phyloP scores from a whole-genome alignment of 1,140 invertebrate species.

The Euglossa dilemma region DNA sequence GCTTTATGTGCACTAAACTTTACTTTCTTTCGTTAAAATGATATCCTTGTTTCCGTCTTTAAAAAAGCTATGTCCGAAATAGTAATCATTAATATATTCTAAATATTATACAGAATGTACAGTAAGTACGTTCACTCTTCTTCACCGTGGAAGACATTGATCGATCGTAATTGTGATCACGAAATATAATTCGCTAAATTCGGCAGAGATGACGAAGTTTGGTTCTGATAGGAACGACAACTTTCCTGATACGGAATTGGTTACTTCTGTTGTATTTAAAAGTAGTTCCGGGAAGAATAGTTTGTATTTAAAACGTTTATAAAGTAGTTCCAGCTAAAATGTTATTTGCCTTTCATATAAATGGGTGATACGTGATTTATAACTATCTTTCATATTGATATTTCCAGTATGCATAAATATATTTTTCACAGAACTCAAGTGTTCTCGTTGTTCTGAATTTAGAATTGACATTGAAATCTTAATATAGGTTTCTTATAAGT shows the following conservation, averaged over 20 bases:
- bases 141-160: background rate
- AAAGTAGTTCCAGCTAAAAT: background rate
- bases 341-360: background rate
- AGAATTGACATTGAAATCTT: background rate
- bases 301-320: background rate
- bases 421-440: background rate
- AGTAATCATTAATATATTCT: background rate
- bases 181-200: background rate
- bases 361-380: background rate
- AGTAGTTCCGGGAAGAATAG: conserved; percentile 29
- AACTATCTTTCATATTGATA: background rate
- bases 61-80: background rate
- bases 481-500: background rate
- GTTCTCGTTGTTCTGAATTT: conserved; percentile 16
- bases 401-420: background rate
- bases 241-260: background rate
- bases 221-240: background rate
- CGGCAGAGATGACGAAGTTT: background rate
- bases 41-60: background rate
- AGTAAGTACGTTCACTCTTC: background rate
- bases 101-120: background rate
- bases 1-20: background rate
- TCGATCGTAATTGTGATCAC: conserved; percentile 15
- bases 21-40: background rate
- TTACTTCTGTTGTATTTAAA: conserved; percentile 28